Conservation (phyloP, 2,888 invertebrate genomes). For the Epinotia brunnichana region DNA sequence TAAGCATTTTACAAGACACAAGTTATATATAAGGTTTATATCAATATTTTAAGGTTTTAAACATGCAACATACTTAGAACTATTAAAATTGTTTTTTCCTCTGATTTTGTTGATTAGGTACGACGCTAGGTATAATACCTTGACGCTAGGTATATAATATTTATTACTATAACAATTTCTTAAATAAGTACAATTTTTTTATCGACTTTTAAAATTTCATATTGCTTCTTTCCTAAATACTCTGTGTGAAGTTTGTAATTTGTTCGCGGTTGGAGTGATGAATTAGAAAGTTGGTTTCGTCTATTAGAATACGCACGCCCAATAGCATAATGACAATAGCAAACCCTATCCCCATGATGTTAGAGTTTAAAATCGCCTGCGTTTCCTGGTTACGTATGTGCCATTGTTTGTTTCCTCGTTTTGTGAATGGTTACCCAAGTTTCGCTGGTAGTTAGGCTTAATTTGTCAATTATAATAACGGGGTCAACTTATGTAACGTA, state of each 20-base stretch:
- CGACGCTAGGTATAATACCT: no score
- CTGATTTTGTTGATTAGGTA: no score
- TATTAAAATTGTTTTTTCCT: no score
- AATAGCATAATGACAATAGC: not conserved
- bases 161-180: no score
- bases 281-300: slow-evolving; percentile 33
- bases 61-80: no score
- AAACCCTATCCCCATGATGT: not conserved
- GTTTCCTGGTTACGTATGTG: slow-evolving; percentile 13
- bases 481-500: not conserved
- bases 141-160: no score
- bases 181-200: no score
- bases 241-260: not conserved
- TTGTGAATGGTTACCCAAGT: slow-evolving; percentile 25
- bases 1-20: no score
- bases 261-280: slow-evolving; percentile 26
- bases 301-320: slow-evolving; percentile 8
- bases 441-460: slow-evolving; percentile 7
- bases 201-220: no score
- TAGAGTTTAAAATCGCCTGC: not conserved
- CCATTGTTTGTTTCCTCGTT: slow-evolving; percentile 28
- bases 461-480: slow-evolving; percentile 26
- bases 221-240: not conserved
- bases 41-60: no score
- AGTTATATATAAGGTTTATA: no score